phyloP scores from a whole-genome alignment of 2,113 vertebrate species.

The Pionites leucogaster region DNA sequence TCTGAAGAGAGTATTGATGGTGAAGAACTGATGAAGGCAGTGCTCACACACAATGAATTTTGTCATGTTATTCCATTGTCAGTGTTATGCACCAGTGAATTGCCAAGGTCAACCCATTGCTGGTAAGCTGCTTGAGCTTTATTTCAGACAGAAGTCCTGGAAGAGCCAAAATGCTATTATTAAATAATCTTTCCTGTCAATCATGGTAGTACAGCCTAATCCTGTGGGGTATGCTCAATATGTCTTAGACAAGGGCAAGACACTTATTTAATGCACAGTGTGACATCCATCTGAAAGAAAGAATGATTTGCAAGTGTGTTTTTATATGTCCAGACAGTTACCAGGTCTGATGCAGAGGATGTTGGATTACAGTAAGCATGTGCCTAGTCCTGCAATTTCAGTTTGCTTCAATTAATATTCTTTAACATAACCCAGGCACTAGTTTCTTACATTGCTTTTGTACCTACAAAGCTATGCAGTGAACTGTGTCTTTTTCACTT shows the following conservation, averaged over 20 bases:
- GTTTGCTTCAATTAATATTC: neutral
- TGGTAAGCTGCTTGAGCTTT: neutral
- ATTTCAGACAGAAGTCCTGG: neutral
- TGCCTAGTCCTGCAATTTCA: neutral
- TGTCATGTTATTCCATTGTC: neutral
- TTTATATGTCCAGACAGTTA: neutral
- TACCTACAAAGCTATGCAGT: neutral
- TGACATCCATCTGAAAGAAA: neutral
- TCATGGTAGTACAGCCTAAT: neutral
- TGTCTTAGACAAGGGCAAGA: neutral
- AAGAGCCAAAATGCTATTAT: neutral
- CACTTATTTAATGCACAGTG: neutral
- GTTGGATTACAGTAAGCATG: neutral
- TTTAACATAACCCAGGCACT: neutral
- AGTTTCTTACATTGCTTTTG: neutral
- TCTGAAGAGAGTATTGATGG: neutral
- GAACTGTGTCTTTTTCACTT: neutral
- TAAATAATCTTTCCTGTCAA: neutral
- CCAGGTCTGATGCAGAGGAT: neutral
- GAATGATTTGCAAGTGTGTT: neutral
- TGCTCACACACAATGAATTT: neutral
- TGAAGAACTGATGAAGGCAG: neutral
- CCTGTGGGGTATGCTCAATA: neutral
- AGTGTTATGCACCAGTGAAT: neutral
- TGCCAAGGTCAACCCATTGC: neutral